Evolutionary conservation across 2,888 invertebrate species (phyloP), one percentile per base, ranked within the genome.

Genomic region (Theretra japonica): DNA sequence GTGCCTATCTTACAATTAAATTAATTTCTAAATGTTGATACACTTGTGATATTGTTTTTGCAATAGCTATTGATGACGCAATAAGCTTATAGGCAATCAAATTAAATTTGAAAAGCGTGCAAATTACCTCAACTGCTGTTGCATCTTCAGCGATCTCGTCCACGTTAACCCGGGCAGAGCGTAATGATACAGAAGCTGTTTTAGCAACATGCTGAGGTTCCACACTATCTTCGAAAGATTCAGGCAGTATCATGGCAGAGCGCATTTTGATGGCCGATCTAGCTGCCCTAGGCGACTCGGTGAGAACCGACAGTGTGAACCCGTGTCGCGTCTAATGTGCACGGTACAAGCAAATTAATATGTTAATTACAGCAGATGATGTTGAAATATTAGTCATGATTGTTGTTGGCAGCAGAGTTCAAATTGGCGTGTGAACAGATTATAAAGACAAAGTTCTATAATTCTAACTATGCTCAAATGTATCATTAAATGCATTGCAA

Each of bases 291-390:
- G 86, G 84, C 23, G 80, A 69, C 3, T 86, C 83, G 11, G 73
- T 74, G 30, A 77, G 62, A 75, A 86, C 75, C 4, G 86, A 76
- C 73, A 81, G 85, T 7, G 83, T 80, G 83, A 87, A 86, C 76
- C 83, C 83, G 56, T 84, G 80, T 65, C 86, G 90, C 21, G 91
- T 88, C 93, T 93, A 91, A 70, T 72, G 65, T 88, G 82, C 90
- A 90, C 89, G 82, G 79, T 60, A 30, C 33, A 68, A 58, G 69
- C 69, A 53, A 69, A 72, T 58, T 21, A 62, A 68, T 65, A 50
- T 48, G 71, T 57, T 50, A 68, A 41, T 58, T 25, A n/a, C 25
- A 23, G 68, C n/a, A 7, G 21, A 41, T 48, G 41, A 48, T 41
- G 41, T 53, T 30, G 58, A 33, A 58, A 33, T 53, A 57, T 11